Base-by-base conservation (phyloP, 2,113 vertebrate species). In the Tychaedon coryphoeus region DNA sequence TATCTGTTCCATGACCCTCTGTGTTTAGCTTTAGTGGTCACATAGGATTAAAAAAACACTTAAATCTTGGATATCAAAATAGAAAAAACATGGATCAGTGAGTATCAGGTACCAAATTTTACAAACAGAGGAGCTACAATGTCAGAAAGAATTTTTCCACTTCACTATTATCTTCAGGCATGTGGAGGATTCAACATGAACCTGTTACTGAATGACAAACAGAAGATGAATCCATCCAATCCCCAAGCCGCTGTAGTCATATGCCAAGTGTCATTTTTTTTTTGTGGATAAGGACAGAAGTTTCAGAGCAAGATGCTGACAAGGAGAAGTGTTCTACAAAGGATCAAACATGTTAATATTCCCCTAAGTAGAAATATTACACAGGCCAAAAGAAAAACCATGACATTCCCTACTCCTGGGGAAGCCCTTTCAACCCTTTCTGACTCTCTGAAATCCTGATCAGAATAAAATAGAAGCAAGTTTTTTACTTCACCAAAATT, bases 241-340 rank as follows among this genome's bases (percentile, higher is more conserved):
- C 71, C 94, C 81, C 87, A 86, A 90, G 67, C 47, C 45, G 76
- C 71, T 34, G 15, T 6, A 93, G 82, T 93, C 74, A 79, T 95
- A 94, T 77, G 71, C 58, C 78, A 95, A 78, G 58, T 94, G 84
- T 93, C 71, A 31, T 38, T 91, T 94, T 36, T 36, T 61, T 62
- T 94, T 53, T 74, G 57, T 82, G 74, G 31, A 51, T 86, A 64
- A 95, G 56, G 87, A 90, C 62, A 92, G 77, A 93, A 79, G 74
- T 86, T 93, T 96, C 71, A 95, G 94, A 96, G 93, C 75, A 95
- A 92, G 78, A 90, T 94, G 92, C 77, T 95, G 94, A 96, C 81
- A 96, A 92, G 91, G 54, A 92, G 51, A 88, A 93, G 88, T 96
- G 87, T 76, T 92, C 19, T 94, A 96, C 92, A 96, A 95, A 96